Base-by-base conservation (phyloP, 2,113 vertebrate genomes). In the Cinclus cinclus region DNA sequence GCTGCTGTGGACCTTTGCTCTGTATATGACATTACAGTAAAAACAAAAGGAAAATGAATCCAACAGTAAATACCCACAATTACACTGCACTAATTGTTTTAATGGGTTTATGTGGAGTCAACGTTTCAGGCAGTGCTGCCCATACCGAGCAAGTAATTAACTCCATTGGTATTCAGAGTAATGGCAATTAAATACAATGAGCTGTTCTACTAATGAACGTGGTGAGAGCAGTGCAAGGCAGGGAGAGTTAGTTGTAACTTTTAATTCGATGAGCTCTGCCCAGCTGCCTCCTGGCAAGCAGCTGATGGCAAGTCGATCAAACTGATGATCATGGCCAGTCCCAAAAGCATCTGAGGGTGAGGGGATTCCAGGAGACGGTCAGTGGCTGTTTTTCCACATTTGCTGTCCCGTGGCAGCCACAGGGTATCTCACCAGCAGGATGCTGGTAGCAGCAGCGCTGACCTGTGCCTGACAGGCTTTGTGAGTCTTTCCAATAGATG, bases 61-160 rank as follows among this genome's bases (percentile, higher is more conserved):
- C 67, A 75, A 3, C 31, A 50, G 49, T 31, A 94, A 94, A 79
- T 35, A 76, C n/a, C n/a, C 42, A 12, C 3, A 4, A 75, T 94
- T 76, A 94, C 49, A 27, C 78, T 13, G 15, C 39, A 64, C 59
- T 94, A 95, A 94, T 87, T 87, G 42, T 89, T 94, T 93, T 77
- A 59, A 55, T 30, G 39, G 53, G 63, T 79, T 94, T 69, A 37
- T 47, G 63, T 14, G n/a, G 53, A 63, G 78, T 92, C 67, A 90
- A 92, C 2, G 2, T 90, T 82, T 79, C 16, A 10, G 74, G 90
- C 46, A 63, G 60, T 3, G 77, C 39, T 91, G 80, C 41, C 44
- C 78, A 65, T 24, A 53, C 30, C 83, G 67, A 83, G 63, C 50
- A 92, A 84, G 82, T 58, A 63, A 87, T 89, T 89, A 79, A 95